A percentile compares a stretch with the other conserved stretches of the same genome.
Evolutionary conservation across 2,888 invertebrate species (phyloP).

Genomic region (Cheilosia grossa): DNA sequence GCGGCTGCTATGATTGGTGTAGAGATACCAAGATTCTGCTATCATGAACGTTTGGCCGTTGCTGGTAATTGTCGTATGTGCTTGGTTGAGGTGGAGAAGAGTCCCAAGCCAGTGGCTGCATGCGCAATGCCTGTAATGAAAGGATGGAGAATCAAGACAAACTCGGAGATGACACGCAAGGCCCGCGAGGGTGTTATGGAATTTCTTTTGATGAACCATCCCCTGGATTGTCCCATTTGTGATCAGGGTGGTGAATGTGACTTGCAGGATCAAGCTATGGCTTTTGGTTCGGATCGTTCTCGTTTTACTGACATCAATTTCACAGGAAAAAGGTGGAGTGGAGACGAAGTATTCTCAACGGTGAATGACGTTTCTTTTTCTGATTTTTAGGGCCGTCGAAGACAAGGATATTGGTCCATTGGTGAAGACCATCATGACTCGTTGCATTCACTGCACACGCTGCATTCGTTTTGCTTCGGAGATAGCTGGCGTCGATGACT

Average conservation of each 20-base stretch:
- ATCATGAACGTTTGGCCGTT: conserved; percentile 98
- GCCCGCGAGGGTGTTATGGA: conserved; percentile 97
- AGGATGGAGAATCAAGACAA: conserved; percentile 99
- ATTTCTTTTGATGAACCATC: conserved; percentile 98
- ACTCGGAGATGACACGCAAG: conserved; percentile 95
- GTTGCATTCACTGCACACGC: conserved; percentile 99
- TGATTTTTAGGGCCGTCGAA: conserved; percentile 92
- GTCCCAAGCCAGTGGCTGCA: conserved; percentile 98
- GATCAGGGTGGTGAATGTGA: conserved; percentile 98
- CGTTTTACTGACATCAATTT: conserved; percentile 96
- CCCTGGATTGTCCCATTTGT: conserved; percentile 99
- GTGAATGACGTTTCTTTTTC: conserved; percentile 1
- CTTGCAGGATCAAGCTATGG: conserved; percentile 99
- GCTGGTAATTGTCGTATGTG: conserved; percentile 99
- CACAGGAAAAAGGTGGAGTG: conserved; percentile 91
- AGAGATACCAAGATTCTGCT: conserved; percentile 99
- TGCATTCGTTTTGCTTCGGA: conserved; percentile 99
- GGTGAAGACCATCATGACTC: conserved; percentile 99
- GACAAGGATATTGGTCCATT: conserved; percentile 99
- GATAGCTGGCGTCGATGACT: conserved; percentile 98
- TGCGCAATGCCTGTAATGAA: conserved; percentile 99
- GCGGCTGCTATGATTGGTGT: conserved; percentile 97
- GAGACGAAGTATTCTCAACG: background rate
- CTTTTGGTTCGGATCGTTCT: conserved; percentile 97
- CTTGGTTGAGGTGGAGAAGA: conserved; percentile 99